Base-by-base conservation (phyloP, 2,113 vertebrate species). In the Misgurnus anguillicaudatus region DNA sequence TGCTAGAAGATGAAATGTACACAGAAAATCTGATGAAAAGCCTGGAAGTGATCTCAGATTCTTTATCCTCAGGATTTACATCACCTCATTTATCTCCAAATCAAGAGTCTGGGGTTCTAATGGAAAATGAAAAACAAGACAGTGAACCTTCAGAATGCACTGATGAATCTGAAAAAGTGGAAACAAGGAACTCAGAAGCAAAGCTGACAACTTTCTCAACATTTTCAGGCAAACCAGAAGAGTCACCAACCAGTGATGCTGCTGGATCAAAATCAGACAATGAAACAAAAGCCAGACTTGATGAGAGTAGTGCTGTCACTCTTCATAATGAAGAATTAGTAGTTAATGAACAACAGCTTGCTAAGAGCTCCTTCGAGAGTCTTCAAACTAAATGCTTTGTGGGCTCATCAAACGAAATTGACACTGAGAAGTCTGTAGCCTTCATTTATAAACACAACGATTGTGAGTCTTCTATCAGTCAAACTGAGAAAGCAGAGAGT, bases 1-100 rank as follows among this genome's bases (percentile, higher is more conserved):
- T 85, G 77, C 85, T 74, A 17, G 91, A 91, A 38, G 69, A 89
- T 79, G 88, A 88, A 1, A 14, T 60, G 67, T 94, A 90, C 11
- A 39, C 87, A 1, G 83, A 89, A 53, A 87, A 90, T 0, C 47
- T 89, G 17, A 90, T 89, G 48, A 91, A 92, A 87, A 88, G 85
- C 86, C 85, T 94, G 69, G 90, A 93, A 73, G 85, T 88, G 83
- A 93, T 92, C 85, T 84, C 82, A 0, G 57, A 90, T 66, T 87
- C 92, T 0, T 90, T 69, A 88, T 93, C 85, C 85, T 92, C 72
- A 74, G 91, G 86, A 85, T 78, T 53, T 9, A 84, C 80, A 67
- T 79, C 83, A 61, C 66, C 83, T 67, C 80, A 68, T 1, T 75
- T 53, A 24, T 70, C 76, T 70, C 57, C 68, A 65, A 53, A 84